A percentile compares a stretch with the other conserved stretches of the same genome.
Evolutionary conservation across 2,888 invertebrate species (phyloP).

Genomic region (Dasysyrphus albostriatus): DNA sequence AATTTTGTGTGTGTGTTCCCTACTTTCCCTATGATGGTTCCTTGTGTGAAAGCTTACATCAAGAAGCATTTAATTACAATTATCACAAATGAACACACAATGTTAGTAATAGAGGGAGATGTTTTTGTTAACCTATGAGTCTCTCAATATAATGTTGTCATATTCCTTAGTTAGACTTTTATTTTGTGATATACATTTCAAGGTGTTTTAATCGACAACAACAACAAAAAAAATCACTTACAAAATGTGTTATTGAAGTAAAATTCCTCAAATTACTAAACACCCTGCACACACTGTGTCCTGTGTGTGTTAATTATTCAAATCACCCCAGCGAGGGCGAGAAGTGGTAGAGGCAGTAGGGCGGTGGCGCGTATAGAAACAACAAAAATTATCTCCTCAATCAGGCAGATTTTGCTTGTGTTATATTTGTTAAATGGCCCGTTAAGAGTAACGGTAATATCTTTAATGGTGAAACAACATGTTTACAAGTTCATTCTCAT

Average conservation of each 20-base stretch:
- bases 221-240: no score
- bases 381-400: background rate
- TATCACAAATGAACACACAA: background rate
- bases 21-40: background rate
- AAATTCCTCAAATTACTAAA: background rate
- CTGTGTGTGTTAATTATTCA: constrained; percentile 9
- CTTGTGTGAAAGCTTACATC: background rate
- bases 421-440: constrained; percentile 33
- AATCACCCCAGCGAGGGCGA: background rate
- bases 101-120: no score
- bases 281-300: background rate
- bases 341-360: no score
- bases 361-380: background rate
- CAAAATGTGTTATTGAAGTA: background rate
- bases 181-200: no score
- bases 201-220: no score
- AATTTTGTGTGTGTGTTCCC: background rate
- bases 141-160: no score
- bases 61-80: constrained; percentile 13
- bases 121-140: no score
- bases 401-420: constrained; percentile 2
- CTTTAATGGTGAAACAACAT: constrained; percentile 23
- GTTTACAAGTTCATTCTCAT: constrained; percentile 29
- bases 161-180: no score
- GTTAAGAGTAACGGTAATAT: constrained; percentile 10